A percentile compares a stretch with the other conserved stretches of the same genome.
These are phyloP conservation scores for Hydrolagus affinis DNA, from an alignment of 2,113 vertebrate species.

Conservation along the genomic window DNA sequence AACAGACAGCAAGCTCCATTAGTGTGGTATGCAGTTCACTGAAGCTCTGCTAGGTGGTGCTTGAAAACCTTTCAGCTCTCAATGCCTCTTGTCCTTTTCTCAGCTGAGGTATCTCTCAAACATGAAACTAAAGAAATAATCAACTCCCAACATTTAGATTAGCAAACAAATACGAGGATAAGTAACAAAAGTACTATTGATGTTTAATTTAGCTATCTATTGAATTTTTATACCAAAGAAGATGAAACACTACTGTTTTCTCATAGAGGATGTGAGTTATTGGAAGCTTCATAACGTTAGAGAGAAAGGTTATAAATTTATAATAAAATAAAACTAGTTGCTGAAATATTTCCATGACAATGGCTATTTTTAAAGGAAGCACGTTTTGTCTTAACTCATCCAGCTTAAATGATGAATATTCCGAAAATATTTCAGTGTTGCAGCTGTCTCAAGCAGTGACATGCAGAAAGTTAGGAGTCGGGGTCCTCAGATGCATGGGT, in stretches of 20 bases:
- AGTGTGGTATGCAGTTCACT: not conserved
- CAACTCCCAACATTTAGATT: not conserved
- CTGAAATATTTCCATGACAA: not conserved
- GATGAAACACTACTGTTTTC: not conserved
- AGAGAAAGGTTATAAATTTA: not conserved
- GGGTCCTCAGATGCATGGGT: too few species aligned
- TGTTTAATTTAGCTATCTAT: not conserved
- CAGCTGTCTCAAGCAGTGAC: too few species aligned
- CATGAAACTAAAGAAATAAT: not conserved
- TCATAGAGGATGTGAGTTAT: not conserved
- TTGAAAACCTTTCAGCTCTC: constrained; percentile 7
- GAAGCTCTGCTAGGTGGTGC: constrained; percentile 11
- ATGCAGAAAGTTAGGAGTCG: too few species aligned
- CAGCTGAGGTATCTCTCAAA: not conserved
- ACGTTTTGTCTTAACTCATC: not conserved
- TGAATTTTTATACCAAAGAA: not conserved
- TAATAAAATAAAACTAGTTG: constrained; percentile 1
- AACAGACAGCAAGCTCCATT: not conserved
- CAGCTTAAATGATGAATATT: too few species aligned
- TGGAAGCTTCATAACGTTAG: not conserved
- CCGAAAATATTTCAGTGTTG: too few species aligned
- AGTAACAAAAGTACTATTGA: not conserved
- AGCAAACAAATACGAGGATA: not conserved
- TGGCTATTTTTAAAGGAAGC: not conserved
- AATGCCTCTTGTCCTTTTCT: not conserved